A percentile compares a stretch with the other conserved stretches of the same genome.
Conservation (phyloP, 2,797 vertebrate genomes). For the Coluber constrictor region DNA sequence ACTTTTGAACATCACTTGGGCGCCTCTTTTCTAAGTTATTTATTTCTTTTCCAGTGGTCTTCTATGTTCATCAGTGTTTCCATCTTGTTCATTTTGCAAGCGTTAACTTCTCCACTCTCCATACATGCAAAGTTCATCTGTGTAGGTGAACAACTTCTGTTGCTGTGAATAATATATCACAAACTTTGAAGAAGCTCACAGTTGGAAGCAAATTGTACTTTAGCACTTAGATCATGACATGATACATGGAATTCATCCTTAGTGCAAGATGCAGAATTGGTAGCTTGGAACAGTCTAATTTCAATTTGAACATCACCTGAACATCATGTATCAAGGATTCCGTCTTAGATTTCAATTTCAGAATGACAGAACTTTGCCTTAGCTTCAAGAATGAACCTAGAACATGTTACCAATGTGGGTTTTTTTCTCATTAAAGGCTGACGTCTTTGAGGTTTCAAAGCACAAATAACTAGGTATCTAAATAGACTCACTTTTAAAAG, state of each 20-base stretch:
- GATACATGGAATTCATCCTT: neutral
- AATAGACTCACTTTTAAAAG: conserved; percentile 7
- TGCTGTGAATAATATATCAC: neutral
- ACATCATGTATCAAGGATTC: neutral
- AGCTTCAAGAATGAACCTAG: neutral
- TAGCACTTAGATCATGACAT: neutral
- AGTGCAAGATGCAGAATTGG: neutral
- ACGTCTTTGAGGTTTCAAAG: neutral
- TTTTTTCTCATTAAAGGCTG: neutral
- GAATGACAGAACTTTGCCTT: neutral
- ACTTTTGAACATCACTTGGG: neutral
- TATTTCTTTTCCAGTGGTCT: neutral
- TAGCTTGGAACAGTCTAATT: neutral
- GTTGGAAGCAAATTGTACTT: neutral
- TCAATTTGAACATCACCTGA: neutral
- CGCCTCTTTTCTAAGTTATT: neutral
- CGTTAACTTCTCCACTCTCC: neutral
- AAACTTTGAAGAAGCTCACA: neutral
- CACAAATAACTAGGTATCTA: neutral
- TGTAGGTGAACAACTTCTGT: neutral
- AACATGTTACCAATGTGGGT: neutral
- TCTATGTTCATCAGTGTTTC: neutral
- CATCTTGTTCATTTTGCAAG: neutral
- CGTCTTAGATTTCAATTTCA: neutral
- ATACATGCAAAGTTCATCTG: neutral